Evolutionary conservation across 2,797 vertebrate species (phyloP), one percentile per base, ranked within the genome.

Genomic region (Urosaurus nigricauda): DNA sequence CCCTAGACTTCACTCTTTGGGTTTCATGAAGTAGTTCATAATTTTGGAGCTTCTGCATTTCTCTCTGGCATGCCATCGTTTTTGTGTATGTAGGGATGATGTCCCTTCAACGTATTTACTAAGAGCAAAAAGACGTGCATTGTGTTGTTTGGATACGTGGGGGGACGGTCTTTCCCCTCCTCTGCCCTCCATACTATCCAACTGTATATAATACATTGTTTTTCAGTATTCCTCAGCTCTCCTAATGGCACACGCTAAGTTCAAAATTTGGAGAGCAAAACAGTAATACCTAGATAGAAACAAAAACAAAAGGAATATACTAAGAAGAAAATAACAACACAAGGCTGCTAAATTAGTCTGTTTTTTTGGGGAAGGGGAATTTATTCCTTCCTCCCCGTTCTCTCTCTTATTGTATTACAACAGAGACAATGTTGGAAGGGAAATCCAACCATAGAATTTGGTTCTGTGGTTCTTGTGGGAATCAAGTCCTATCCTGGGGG

Each of bases 151-250:
- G 32, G 86, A 91, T 47, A 53, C 12, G 0, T 3, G 56, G 11
- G 2, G 21, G 21, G n/a, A n/a, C n/a, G n/a, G 16, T 37, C 37
- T 78, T 6, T 11, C 24, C 56, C 47, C 37, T 6, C 2, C 26
- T 4, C 24, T 6, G 6, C 3, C 21, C 92, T 96, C 95, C 92
- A 91, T 37, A 1, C 93, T 93, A 91, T 94, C 91, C 95, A 94
- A 94, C 95, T 96, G 93, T 97, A 97, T 95, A 94, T 95, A 93
- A 53, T 26, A 79, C 5, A 2, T 68, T 97, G 96, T 97, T 95
- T 97, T 96, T 97, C 97, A 97, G 97, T 98, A 97, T 98, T 98
- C 95, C 97, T 97, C 97, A 98, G 97, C 98, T 97, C 98, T 98
- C 97, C 80, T 95, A 97, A 93, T 92, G 95, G 94, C 95, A 96